Base-by-base conservation (phyloP, 2,797 vertebrate genomes). In the Hoplostethus atlanticus region DNA sequence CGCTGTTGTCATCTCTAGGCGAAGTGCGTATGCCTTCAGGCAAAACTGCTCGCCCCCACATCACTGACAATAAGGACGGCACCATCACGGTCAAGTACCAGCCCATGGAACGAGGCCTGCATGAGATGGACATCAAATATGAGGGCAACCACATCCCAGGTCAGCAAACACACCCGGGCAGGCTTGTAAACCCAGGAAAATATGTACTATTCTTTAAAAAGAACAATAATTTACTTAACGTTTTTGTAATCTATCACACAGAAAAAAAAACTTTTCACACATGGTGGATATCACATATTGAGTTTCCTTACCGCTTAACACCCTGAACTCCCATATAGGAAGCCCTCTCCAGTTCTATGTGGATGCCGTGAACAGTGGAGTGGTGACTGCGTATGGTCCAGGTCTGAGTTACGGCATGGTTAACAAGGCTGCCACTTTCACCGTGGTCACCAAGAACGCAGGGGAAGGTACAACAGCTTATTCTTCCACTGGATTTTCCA, bases 71-170 rank as follows among this genome's bases (percentile, higher is more conserved):
- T 81, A 98, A 98, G 85, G 97, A 99, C 0, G 98, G 98, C 61
- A 98, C 97, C 0, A 96, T 99, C 90, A 98, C 97, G 0, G 97
- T 99, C 80, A 96, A 97, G 51, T 99, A 96, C 2, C 94, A 96
- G 0, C 98, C 98, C 36, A 96, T 94, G 0, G 98, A 99, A 90
- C 96, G 95, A 80, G 98, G 98, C 3, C 93, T 99, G 71, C 98
- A 99, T 0, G 97, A 98, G 91, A 99, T 99, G 98, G 98, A 98
- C 85, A 98, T 99, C 89, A 99, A 97, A 84, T 99, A 98, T 0
- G 98, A 99, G 0, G 96, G 96, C 80, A 99, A 99, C 91, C 97
- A 99, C 91, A 99, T 99, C 89, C 97, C 98, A 4, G 98, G 98
- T 99, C 77, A 77, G 71, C 48, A 59, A 56, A 28, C 21, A 8